A percentile compares a stretch with the other conserved stretches of the same genome.
These are phyloP conservation scores for Synergus itoensis DNA, from an alignment of 2,888 invertebrate species.

Conservation along the genomic window DNA sequence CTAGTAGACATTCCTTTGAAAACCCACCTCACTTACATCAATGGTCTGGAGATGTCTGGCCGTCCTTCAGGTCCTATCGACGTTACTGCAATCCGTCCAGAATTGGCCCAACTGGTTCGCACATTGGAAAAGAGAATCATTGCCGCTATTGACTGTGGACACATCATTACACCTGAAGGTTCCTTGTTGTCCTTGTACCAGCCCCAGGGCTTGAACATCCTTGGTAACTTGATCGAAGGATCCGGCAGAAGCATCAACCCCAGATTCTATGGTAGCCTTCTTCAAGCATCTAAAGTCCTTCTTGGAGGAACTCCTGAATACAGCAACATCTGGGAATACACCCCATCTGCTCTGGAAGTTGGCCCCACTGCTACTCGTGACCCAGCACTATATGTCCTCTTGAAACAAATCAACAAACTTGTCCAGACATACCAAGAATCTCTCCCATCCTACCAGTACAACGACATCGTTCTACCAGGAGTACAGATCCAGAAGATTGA, in stretches of 20 bases:
- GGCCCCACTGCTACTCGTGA: constrained; percentile 84
- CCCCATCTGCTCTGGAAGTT: constrained; percentile 84
- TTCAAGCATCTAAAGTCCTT: constrained; percentile 80
- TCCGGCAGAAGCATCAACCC: constrained; percentile 82
- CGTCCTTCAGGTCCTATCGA: constrained; percentile 75
- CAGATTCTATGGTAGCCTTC: constrained; percentile 81
- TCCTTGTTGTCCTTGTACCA: constrained; percentile 81
- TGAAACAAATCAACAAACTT: constrained; percentile 81
- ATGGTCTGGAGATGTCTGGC: constrained; percentile 83
- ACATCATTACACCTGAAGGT: constrained; percentile 79
- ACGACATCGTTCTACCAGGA: constrained; percentile 82
- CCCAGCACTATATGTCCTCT: constrained; percentile 85
- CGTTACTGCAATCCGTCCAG: constrained; percentile 75
- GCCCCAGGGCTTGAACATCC: constrained; percentile 82
- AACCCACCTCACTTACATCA: constrained; percentile 82
- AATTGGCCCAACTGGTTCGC: constrained; percentile 78
- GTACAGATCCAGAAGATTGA: constrained; percentile 83
- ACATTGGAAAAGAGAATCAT: constrained; percentile 81
- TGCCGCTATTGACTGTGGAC: constrained; percentile 82
- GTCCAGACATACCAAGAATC: constrained; percentile 82
- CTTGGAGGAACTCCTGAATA: constrained; percentile 79
- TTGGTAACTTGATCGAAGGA: constrained; percentile 84
- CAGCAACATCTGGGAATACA: constrained; percentile 75
- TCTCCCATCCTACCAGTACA: constrained; percentile 82
- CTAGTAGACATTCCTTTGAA: constrained; percentile 81